Percentiles rank a stretch among this genome's conserved stretches.
Evolutionary conservation across 2,888 invertebrate genomes (phyloP).

Genomic region (Timandra comae): DNA sequence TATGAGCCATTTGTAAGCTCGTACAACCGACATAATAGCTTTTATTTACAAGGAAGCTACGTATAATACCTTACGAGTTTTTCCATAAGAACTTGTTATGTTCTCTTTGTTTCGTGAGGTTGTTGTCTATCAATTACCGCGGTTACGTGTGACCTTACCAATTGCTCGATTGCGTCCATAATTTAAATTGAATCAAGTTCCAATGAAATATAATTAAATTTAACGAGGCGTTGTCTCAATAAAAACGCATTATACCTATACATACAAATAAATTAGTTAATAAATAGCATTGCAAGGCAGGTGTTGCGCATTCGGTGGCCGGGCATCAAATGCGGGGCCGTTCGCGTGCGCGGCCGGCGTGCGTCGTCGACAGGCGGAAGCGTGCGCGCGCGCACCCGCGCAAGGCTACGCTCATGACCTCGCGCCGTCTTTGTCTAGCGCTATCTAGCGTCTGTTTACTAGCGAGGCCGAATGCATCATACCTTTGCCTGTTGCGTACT

Average conservation of each 20-base stretch:
- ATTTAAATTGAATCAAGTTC: not conserved
- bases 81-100: constrained; percentile 12
- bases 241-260: too few species aligned
- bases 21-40: constrained; percentile 23
- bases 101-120: constrained; percentile 13
- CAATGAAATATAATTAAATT: too few species aligned
- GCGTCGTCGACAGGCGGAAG: constrained; percentile 64
- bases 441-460: constrained; percentile 73
- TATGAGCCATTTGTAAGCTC: constrained; percentile 35
- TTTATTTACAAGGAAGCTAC: constrained; percentile 30
- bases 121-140: constrained; percentile 10
- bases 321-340: constrained; percentile 37
- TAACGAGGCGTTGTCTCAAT: too few species aligned
- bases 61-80: constrained; percentile 8
- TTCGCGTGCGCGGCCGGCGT: constrained; percentile 32
- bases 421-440: constrained; percentile 75
- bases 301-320: constrained; percentile 37
- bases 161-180: too few species aligned
- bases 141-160: constrained; percentile 7
- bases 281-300: constrained; percentile 12
- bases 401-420: constrained; percentile 76
- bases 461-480: constrained; percentile 75
- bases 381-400: constrained; percentile 66
- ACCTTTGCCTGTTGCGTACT: constrained; percentile 56
- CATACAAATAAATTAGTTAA: not conserved